Conservation (phyloP, 2,888 invertebrate species). For the Stomorhina lunata region DNA sequence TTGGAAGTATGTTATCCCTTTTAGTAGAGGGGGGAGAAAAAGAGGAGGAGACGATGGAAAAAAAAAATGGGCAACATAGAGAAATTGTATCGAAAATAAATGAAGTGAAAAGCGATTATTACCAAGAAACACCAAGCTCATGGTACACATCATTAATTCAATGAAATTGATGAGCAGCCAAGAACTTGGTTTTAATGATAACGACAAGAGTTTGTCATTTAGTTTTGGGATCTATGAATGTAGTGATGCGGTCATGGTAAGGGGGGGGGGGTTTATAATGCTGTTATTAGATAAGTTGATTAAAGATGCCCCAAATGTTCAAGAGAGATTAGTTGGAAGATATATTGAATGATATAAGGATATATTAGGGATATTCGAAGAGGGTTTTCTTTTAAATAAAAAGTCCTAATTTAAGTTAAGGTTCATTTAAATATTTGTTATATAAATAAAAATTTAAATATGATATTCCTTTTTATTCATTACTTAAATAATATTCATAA, state of each 20-base stretch:
- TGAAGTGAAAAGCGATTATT: constrained; percentile 69
- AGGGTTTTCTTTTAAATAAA: background rate
- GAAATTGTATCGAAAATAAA: constrained; percentile 60
- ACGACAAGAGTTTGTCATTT: constrained; percentile 53
- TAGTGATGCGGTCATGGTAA: background rate
- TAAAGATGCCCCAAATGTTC: background rate
- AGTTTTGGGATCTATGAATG: background rate
- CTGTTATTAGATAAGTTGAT: constrained; percentile 4
- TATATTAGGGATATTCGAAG: too few relatives aligned
- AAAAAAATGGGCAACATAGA: too few relatives aligned
- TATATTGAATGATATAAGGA: background rate
- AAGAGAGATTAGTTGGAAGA: background rate
- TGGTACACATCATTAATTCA: constrained; percentile 69
- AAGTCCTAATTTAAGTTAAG: background rate
- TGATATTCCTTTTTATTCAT: background rate
- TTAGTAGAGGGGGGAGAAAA: too few relatives aligned
- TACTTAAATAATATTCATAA: constrained; percentile 34
- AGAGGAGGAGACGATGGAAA: too few relatives aligned
- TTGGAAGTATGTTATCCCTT: constrained; percentile 1
- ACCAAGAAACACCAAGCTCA: constrained; percentile 67
- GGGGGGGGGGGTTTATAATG: background rate
- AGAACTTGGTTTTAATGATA: constrained; percentile 65
- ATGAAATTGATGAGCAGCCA: constrained; percentile 64
- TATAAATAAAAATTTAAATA: background rate
- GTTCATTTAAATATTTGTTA: background rate